Evolutionary conservation across 1,140 invertebrate species (phyloP), one percentile per base, ranked within the genome.

Genomic region (Mercenaria mercenaria): DNA sequence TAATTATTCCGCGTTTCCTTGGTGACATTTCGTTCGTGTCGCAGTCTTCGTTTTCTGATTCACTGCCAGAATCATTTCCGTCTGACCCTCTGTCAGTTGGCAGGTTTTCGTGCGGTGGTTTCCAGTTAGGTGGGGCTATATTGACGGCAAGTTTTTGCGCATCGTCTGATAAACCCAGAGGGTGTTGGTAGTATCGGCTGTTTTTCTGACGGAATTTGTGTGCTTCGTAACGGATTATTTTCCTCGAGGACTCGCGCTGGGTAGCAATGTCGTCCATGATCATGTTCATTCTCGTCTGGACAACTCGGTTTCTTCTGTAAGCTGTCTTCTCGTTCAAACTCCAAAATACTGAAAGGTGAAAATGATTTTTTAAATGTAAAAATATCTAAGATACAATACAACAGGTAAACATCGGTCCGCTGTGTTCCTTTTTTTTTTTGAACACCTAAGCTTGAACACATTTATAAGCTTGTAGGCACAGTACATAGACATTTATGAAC

Each of bases 131-230:
- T 0, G 84, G 84, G 18, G 84, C 69, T 23, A 86, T 74, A 37
- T 74, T 86, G 29, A 59, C 43, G 20, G 10, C 47, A 18, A 32
- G 15, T 50, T 50, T 72, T 37, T 37, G 56, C 15, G 82, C 37
- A 13, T 86, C 84, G 18, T 23, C 43, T 15, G 84, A 37, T 37
- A 37, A 8, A 8, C 69, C 50, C 23, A 76, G 15, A 8, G 84
- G 72, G 67, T 74, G 67, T 0, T 26, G 52, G 37, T 76, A 86
- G 37, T 86, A 77, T 23, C 47, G n/a, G 47, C 29, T 59, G 34
- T 77, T 86, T 23, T 76, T 86, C 32, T 86, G 84, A 23, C 84
- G 67, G 32, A 86, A 86, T 47, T 86, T 86, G 37, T 86, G 84
- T 13, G 84, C 72, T 47, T 86, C 72, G 34, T 86, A 86, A 32